A percentile compares a stretch with the other conserved stretches of the same genome.
These are phyloP conservation scores for Cataglyphis rosenhaueri DNA, from an alignment of 2,888 invertebrate genomes.

Conservation along the genomic window DNA sequence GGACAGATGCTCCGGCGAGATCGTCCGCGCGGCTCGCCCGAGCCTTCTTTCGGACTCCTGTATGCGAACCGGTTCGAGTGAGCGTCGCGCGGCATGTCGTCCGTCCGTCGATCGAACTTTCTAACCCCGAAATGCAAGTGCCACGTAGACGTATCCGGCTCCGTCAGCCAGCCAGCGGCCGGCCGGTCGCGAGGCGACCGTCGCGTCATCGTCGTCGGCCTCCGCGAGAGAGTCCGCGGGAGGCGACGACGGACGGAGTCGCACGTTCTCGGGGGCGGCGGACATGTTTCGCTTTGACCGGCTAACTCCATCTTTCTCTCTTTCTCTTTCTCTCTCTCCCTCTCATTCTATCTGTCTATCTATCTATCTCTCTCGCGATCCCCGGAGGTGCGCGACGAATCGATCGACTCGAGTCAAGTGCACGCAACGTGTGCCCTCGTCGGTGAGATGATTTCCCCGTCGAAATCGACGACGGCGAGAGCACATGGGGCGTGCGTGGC, in stretches of 20 bases:
- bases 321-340: not conserved
- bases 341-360: not conserved
- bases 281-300: constrained; percentile 40
- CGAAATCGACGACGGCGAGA: not conserved
- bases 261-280: constrained; percentile 21
- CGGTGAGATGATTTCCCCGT: not conserved
- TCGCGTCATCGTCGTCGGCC: not conserved
- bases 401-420: constrained; percentile 4
- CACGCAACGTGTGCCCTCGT: not conserved
- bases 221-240: not conserved
- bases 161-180: not conserved
- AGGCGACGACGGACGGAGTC: not conserved
- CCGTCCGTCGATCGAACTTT: constrained; percentile 35
- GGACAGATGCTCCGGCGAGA: constrained; percentile 40
- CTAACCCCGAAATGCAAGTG: constrained; percentile 60
- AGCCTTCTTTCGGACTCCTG: not conserved
- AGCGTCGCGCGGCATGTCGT: constrained; percentile 13
- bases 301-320: not conserved
- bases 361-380: not conserved
- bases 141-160: constrained; percentile 58
- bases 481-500: not conserved
- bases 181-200: not conserved
- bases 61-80: constrained; percentile 16
- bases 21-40: constrained; percentile 14
- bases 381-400: constrained; percentile 22